A percentile compares a stretch with the other conserved stretches of the same genome.
These are phyloP conservation scores for Elephas maximus DNA, from an alignment of 2,113 vertebrate species.

Conservation along the genomic window DNA sequence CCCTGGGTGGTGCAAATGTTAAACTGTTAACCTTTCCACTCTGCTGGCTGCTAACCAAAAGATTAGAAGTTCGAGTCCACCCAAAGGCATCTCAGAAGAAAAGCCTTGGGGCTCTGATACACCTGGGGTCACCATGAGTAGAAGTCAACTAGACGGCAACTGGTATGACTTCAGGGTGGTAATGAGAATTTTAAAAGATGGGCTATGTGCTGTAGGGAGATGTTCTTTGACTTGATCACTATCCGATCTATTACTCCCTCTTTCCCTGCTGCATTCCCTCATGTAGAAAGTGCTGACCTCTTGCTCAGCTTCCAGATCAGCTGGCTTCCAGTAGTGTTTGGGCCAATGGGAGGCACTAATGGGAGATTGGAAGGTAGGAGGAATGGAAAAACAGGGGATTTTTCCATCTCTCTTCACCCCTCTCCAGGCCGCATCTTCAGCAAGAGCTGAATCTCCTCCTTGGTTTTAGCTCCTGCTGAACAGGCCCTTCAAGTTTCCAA, in stretches of 20 bases:
- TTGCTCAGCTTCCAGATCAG: neutral
- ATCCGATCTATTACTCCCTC: neutral
- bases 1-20: neutral
- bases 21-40: neutral
- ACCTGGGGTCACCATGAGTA: too few species aligned
- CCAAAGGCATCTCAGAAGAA: neutral
- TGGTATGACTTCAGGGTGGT: neutral
- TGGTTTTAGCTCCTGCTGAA: neutral
- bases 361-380: neutral
- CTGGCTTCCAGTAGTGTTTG: neutral
- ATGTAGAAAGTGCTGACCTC: neutral
- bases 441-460: neutral
- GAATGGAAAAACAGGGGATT: neutral
- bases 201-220: neutral
- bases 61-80: neutral
- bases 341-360: neutral
- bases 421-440: neutral
- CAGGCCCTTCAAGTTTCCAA: neutral
- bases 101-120: neutral
- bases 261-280: neutral
- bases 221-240: conserved; percentile 1
- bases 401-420: neutral
- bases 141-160: too few species aligned
- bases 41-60: neutral
- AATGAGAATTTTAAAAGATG: neutral